phyloP scores from a whole-genome alignment of 2,888 invertebrate genomes.

The Cheilosia grossa region DNA sequence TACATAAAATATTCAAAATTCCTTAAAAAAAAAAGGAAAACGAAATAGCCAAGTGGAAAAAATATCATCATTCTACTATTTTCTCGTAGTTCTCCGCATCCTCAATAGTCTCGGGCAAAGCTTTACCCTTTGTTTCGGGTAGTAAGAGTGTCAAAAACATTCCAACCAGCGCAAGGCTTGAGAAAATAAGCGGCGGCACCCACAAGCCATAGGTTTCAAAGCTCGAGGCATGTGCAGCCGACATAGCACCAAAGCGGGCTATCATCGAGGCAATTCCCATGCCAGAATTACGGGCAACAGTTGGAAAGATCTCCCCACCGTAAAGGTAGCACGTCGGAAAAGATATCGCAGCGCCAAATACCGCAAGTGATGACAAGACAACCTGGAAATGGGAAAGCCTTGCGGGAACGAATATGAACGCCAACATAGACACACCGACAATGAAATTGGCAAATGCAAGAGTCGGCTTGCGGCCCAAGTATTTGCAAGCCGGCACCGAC shows the following conservation, averaged over 20 bases:
- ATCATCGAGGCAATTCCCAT: slow-evolving; percentile 92
- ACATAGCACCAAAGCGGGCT: slow-evolving; percentile 92
- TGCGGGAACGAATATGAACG: slow-evolving; percentile 85
- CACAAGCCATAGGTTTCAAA: slow-evolving; percentile 84
- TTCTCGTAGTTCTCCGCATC: slow-evolving; percentile 88
- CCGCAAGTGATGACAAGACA: slow-evolving; percentile 85
- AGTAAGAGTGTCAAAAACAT: slow-evolving; percentile 87
- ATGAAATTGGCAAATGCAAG: slow-evolving; percentile 86
- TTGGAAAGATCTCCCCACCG: slow-evolving; percentile 93
- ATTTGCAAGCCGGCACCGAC: slow-evolving; percentile 85
- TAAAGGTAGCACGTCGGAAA: slow-evolving; percentile 93
- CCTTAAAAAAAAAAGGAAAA: not conserved
- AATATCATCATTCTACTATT: slow-evolving; percentile 49
- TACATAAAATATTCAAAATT: not conserved
- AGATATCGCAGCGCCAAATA: slow-evolving; percentile 90
- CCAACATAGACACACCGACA: slow-evolving; percentile 87
- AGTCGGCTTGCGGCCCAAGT: slow-evolving; percentile 88
- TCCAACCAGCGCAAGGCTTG: slow-evolving; percentile 87
- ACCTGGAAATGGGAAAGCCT: slow-evolving; percentile 76
- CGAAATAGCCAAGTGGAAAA: not conserved
- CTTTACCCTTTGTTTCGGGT: slow-evolving; percentile 84
- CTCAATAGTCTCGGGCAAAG: slow-evolving; percentile 90
- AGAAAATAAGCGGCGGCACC: slow-evolving; percentile 89
- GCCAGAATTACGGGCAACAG: slow-evolving; percentile 91
- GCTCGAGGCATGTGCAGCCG: slow-evolving; percentile 90